Base-by-base conservation (phyloP, 2,888 invertebrate species). In the Balanococcus diminutus region DNA sequence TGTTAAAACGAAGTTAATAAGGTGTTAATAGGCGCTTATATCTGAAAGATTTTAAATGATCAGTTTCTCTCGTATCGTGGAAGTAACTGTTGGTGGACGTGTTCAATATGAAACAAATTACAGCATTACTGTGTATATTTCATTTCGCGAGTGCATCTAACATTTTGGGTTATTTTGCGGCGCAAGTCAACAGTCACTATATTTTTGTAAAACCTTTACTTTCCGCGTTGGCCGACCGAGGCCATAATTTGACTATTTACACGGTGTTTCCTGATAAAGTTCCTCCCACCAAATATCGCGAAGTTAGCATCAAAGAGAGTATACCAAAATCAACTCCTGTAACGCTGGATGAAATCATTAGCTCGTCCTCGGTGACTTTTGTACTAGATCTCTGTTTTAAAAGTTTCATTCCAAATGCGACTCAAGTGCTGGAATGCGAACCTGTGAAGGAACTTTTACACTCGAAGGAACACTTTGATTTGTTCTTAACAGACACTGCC, bases 391-490 rank as follows among this genome's bases (percentile, higher is more conserved):
- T 46, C 16, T 1, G 16, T 2, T 46, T 46, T 16, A 1, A 16
- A 46, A 1, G 4, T 16, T 4, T 46, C 2, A 46, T 46, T 1
- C 46, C 46, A 16, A 16, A 46, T 16, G 14, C 46, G 14, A 16
- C 8, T 8, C 4, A 36, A 5, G 36, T 36, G 36, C 36, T 36
- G n/a, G n/a, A 14, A 31, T 82, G 81, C 16, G 61, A 39, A 67
- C 86, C 81, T n/a, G 22, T 87, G 11, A 31, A 19, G 16, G 32
- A 39, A 36, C 8, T 87, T 22, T 28, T 87, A 3, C 79, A 81
- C n/a, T 36, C 14, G 11, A 42, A 1, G 11, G 56, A 9, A 9
- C 61, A 86, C 19, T 88, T 86, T 82, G 88, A 88, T 84, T 19
- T 72, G 2, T n/a, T 72, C 19, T 19, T 84, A 32, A 84, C 84